phyloP scores from a whole-genome alignment of 2,888 invertebrate genomes.

The Watsonalla cultraria region DNA sequence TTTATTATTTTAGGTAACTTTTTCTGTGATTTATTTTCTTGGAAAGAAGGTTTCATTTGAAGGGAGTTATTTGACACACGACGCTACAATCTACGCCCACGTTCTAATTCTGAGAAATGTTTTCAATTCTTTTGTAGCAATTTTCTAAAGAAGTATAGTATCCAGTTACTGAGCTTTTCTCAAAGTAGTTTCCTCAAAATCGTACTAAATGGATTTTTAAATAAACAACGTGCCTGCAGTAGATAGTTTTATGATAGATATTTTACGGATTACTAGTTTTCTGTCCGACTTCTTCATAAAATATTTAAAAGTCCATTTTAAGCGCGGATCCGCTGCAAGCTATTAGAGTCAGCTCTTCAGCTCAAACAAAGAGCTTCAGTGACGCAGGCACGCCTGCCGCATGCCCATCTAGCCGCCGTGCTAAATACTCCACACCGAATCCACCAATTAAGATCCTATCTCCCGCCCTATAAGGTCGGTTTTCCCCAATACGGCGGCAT shows the following conservation, averaged over 20 bases:
- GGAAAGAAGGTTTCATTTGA: no score
- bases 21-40: no score
- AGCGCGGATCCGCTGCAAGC: slow-evolving; percentile 72
- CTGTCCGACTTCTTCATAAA: slow-evolving; percentile 57
- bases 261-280: slow-evolving; percentile 38
- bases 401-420: slow-evolving; percentile 47
- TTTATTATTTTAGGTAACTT: no score
- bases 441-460: slow-evolving; percentile 71
- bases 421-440: slow-evolving; percentile 50
- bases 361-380: slow-evolving; percentile 73
- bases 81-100: no score
- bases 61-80: no score
- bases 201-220: no score
- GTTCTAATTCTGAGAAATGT: neutral
- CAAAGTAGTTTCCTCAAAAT: no score
- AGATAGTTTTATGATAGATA: neutral
- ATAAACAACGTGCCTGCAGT: neutral
- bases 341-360: slow-evolving; percentile 76
- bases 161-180: no score
- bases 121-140: neutral
- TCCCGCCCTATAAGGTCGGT: slow-evolving; percentile 49
- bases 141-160: no score
- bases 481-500: slow-evolving; percentile 35
- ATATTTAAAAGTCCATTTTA: slow-evolving; percentile 75
- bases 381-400: slow-evolving; percentile 60